Base-by-base conservation (phyloP, 1,140 invertebrate genomes). In the Papilio aristodemus region DNA sequence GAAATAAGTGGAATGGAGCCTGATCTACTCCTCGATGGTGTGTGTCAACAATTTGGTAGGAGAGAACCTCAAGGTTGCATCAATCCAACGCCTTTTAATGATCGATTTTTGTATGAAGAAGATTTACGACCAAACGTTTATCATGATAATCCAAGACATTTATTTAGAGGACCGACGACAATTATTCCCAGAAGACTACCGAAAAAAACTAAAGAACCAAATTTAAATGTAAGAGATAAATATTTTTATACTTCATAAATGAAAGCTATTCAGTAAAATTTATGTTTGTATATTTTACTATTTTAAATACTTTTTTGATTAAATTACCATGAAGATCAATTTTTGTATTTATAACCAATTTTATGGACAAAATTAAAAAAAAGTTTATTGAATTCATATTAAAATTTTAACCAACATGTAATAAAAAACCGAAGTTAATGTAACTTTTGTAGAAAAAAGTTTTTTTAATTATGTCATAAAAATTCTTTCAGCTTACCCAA, bases 1-100 rank as follows among this genome's bases (percentile, higher is more conserved):
- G 62, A 64, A 43, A 38, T 64, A 22, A 64, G 62, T 64, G 62
- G 62, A 25, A 25, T 64, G 22, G 62, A 64, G n/a, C 62, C 62
- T 1, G 62, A 64, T 25, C 38, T 64, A 7, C 62, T 64, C 6
- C n/a, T 64, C 14, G 62, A 64, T 27, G 38, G 62, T 43, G 10
- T 64, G 0, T 64, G 62, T 9, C 62, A 64, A 8, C 37, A 22
- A 9, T 64, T 64, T 13, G 62, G 62, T 41, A 64, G 62, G 43
- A 3, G 62, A 64, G 62, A 64, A 43, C 62, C 62, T 7, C 62
- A 64, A 43, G 62, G 62, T 25, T 64, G 62, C 25, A n/a, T 64
- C 1, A 38, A 39, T 7, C 62, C 62, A n/a, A 64, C 36, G 27
- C 62, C 62, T 6, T 64, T 64, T 25, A 14, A 64, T 43, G 22